phyloP scores from a whole-genome alignment of 2,113 vertebrate species.

The Hippotragus niger region DNA sequence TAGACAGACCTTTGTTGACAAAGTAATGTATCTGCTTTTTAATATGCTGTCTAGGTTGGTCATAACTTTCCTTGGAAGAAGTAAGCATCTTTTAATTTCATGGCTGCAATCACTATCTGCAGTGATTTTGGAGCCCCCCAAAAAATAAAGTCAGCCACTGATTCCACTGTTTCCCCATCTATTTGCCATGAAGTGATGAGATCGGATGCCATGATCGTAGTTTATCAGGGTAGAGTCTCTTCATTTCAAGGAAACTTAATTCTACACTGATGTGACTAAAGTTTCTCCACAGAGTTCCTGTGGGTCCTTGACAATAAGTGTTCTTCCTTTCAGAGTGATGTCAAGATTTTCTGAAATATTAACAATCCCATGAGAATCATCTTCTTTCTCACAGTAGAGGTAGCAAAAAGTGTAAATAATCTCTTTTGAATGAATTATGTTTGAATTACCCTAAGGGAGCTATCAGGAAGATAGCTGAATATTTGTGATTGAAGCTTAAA shows the following conservation, averaged over 20 bases:
- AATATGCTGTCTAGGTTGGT: no score
- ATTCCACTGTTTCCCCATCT: neutral
- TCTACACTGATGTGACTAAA: neutral
- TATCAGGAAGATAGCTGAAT: neutral
- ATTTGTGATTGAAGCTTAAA: neutral
- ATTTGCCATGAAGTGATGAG: neutral
- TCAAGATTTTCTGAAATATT: neutral
- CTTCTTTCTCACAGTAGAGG: neutral
- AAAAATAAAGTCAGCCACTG: neutral
- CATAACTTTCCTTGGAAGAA: no score
- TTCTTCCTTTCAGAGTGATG: neutral
- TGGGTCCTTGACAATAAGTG: neutral
- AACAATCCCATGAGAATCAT: neutral
- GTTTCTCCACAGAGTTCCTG: neutral
- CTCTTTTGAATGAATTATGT: neutral
- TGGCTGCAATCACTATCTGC: neutral
- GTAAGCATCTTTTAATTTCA: no score
- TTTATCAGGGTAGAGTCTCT: neutral
- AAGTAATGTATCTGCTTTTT: no score
- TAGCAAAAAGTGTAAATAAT: neutral
- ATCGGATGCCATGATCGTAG: accelerated
- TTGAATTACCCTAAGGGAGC: neutral
- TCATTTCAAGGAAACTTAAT: neutral
- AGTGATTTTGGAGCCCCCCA: neutral
- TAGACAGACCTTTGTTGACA: no score